Base-by-base conservation (phyloP, 2,113 vertebrate genomes). In the Cervus canadensis region DNA sequence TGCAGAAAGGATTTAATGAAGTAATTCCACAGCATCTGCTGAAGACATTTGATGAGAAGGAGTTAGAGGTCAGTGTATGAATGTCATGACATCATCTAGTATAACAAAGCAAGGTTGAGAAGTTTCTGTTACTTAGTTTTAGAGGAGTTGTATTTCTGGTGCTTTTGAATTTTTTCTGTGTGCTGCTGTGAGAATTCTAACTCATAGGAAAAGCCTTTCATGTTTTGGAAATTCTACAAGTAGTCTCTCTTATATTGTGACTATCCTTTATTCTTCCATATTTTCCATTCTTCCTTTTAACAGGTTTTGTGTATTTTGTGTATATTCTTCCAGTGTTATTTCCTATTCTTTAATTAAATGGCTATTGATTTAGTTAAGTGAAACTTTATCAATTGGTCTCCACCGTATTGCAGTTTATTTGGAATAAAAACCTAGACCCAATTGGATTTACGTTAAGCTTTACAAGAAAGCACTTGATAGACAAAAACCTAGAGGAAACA, bases 1-100 rank as follows among this genome's bases (percentile, higher is more conserved):
- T 99, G 90, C 99, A 99, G 99, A 99, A 99, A 96, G 99, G 99
- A 97, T 99, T 99, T 99, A 99, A 99, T 89, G 99, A 99, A 99
- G 99, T 99, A 98, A 99, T 99, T 98, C 99, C 99, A 28, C 99
- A 99, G 95, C 99, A 99, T 98, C 99, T 99, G 98, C 98, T 99
- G 97, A 99, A 99, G 98, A 99, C 99, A 50, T 99, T 99, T 89
- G 99, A 99, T 95, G 99, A 99, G 98, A 99, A 99, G 97, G 99
- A 99, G 98, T 98, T 99, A 16, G 99, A 99, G 99, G 99, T 99
- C 98, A 98, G 98, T 99, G 88, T 76, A 1, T 59, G 90, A 56
- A 67, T 28, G 52, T 83, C 93, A 54, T 23, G 13, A 87, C 56
- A 79, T 95, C 45, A 1, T 97, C 82, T 87, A 95, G 78, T 87